A percentile compares a stretch with the other conserved stretches of the same genome.
phyloP scores from a whole-genome alignment of 2,797 vertebrate genomes.

The Sebastes itinus region DNA sequence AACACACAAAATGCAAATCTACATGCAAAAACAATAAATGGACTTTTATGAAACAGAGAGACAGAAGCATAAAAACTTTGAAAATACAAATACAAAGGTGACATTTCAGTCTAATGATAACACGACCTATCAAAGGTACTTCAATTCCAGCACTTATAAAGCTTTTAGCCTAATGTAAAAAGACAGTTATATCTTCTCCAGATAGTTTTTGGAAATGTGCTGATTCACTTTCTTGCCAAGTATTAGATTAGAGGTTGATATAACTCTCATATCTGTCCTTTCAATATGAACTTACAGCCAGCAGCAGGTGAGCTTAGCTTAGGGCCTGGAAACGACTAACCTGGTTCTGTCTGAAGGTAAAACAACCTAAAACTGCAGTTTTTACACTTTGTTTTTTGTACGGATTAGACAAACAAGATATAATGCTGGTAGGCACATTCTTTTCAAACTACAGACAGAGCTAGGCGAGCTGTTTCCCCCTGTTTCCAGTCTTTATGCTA shows the following conservation, averaged over 20 bases:
- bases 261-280: neutral
- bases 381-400: neutral
- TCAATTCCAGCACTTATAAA: neutral
- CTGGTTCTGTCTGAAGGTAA: neutral
- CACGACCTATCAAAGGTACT: neutral
- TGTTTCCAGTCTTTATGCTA: neutral
- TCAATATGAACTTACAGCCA: neutral
- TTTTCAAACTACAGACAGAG: neutral
- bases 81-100: neutral
- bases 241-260: neutral
- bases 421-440: neutral
- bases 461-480: neutral
- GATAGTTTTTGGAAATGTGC: neutral
- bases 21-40: neutral
- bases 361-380: neutral
- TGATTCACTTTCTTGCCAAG: neutral
- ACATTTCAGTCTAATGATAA: neutral
- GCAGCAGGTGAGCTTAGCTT: neutral
- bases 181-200: neutral
- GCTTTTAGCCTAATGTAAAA: neutral
- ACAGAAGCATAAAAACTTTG: neutral
- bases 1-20: conserved; percentile 14
- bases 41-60: neutral
- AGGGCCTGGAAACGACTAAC: neutral
- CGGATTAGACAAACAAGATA: neutral